Percentiles rank a stretch among this genome's conserved stretches.
These are phyloP conservation scores for Typhlomys cinereus DNA, from an alignment of 2,113 vertebrate genomes.

Conservation along the genomic window DNA sequence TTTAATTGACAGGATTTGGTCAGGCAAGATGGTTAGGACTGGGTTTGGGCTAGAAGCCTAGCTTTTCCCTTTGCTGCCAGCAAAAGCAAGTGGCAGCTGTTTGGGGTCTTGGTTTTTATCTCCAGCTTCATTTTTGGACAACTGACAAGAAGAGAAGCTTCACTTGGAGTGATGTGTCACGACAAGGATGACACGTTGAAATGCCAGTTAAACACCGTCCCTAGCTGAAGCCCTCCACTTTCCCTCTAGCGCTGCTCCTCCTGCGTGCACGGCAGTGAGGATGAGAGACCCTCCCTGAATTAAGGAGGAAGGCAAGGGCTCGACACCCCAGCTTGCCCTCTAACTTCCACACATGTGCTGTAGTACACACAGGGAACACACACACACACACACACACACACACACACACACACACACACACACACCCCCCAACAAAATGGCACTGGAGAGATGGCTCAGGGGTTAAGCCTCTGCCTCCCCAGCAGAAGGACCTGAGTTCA, in stretches of 20 bases:
- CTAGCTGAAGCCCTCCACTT: neutral
- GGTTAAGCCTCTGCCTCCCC: too few species aligned
- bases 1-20: neutral
- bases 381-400: too few species aligned
- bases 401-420: too few species aligned
- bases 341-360: too few species aligned
- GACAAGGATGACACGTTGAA: neutral
- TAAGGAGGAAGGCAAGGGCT: too few species aligned
- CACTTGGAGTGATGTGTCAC: neutral
- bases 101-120: neutral
- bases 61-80: neutral
- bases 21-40: neutral
- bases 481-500: too few species aligned
- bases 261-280: too few species aligned
- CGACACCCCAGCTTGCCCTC: too few species aligned
- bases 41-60: neutral
- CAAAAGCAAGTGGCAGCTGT: neutral
- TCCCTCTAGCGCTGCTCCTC: neutral
- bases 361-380: too few species aligned
- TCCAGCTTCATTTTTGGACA: neutral
- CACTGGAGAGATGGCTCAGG: too few species aligned
- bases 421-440: too few species aligned
- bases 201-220: neutral
- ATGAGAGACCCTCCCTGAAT: too few species aligned
- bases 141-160: neutral